A percentile compares a stretch with the other conserved stretches of the same genome.
These are phyloP conservation scores for Uloborus plumipes DNA, from an alignment of 2,888 invertebrate genomes.

Conservation along the genomic window DNA sequence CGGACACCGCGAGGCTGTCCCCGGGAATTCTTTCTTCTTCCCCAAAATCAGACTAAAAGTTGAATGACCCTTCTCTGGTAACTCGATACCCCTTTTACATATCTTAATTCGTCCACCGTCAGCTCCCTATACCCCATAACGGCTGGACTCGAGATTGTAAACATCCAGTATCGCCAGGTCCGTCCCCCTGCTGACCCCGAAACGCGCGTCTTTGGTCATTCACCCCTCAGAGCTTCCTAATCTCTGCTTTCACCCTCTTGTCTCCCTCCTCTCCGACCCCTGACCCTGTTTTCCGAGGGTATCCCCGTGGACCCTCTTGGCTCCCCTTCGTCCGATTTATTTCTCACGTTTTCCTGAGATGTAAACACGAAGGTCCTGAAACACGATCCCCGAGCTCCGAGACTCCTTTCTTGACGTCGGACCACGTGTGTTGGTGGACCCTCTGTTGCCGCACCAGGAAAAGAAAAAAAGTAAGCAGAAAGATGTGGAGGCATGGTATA, in stretches of 20 bases:
- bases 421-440: slow-evolving; percentile 49
- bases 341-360: slow-evolving; percentile 45
- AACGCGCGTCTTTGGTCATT: slow-evolving; percentile 50
- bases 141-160: slow-evolving; percentile 31
- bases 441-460: background rate
- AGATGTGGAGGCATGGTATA: too few species aligned
- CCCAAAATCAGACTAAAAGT: too few species aligned
- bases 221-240: slow-evolving; percentile 50
- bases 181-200: slow-evolving; percentile 49
- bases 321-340: slow-evolving; percentile 44
- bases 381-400: slow-evolving; percentile 28
- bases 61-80: too few species aligned
- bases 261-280: slow-evolving; percentile 38
- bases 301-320: slow-evolving; percentile 16
- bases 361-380: slow-evolving; percentile 54
- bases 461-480: background rate
- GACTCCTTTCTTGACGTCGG: slow-evolving; percentile 12
- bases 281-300: slow-evolving; percentile 36
- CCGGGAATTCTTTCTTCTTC: too few species aligned
- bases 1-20: too few species aligned
- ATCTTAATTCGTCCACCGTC: background rate
- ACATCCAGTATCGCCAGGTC: slow-evolving; percentile 6
- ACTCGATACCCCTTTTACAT: too few species aligned
- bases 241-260: slow-evolving; percentile 50
- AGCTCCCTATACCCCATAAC: background rate